These are phyloP conservation scores for Phyllotreta cruciferae DNA, from an alignment of 2,888 invertebrate species.

Conservation along the genomic window DNA sequence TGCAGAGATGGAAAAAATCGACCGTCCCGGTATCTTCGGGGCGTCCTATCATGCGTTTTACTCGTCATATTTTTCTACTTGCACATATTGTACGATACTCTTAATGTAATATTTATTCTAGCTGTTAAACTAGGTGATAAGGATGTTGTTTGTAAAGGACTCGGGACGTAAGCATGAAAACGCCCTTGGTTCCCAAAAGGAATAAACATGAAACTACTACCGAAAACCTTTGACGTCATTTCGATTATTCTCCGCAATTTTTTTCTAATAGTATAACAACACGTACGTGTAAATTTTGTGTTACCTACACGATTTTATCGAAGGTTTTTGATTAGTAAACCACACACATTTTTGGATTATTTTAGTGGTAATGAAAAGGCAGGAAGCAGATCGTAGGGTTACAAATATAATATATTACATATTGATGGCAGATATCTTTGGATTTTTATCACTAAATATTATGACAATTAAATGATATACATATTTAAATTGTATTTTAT, in stretches of 20 bases:
- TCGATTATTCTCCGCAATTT: background rate
- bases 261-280: background rate
- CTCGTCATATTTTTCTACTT: slow-evolving; percentile 60
- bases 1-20: background rate
- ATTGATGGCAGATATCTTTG: slow-evolving; percentile 58
- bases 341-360: slow-evolving; percentile 16
- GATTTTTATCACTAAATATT: slow-evolving; percentile 59
- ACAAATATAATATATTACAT: slow-evolving; percentile 49
- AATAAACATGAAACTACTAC: background rate
- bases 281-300: background rate
- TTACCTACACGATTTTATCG: slow-evolving; percentile 12
- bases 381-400: slow-evolving; percentile 53
- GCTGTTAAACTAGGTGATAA: slow-evolving; percentile 36
- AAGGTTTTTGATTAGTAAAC: slow-evolving; percentile 28
- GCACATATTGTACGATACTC: slow-evolving; percentile 59
- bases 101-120: slow-evolving; percentile 41
- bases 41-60: slow-evolving; percentile 44
- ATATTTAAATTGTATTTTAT: slow-evolving; percentile 52
- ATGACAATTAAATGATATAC: slow-evolving; percentile 59
- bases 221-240: slow-evolving; percentile 28
- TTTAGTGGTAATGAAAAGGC: slow-evolving; percentile 45
- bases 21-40: background rate
- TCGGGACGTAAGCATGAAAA: slow-evolving; percentile 27
- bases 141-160: slow-evolving; percentile 19
- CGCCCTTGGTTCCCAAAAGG: slow-evolving; percentile 30